Evolutionary conservation across 2,888 invertebrate species (phyloP).

Genomic region (Glyphotaelius pellucidus): DNA sequence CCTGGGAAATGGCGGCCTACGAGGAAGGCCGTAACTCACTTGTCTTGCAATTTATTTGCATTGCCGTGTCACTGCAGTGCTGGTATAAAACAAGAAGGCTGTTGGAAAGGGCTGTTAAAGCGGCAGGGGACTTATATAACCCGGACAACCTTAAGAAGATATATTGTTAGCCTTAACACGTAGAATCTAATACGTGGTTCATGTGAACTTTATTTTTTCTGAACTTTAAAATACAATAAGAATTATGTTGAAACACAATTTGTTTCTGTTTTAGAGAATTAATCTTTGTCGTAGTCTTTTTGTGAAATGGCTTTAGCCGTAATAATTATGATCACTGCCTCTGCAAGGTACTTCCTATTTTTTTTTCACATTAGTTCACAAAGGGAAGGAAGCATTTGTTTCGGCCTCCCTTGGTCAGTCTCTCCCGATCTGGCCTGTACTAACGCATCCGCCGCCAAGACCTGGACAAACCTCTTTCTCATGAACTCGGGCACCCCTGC

Average conservation of each 20-base stretch:
- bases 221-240: neutral
- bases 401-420: no score
- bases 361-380: no score
- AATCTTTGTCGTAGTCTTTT: neutral
- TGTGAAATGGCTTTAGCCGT: no score
- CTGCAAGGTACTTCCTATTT: no score
- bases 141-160: neutral
- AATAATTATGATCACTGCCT: no score
- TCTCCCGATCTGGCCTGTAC: no score
- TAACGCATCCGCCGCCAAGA: no score
- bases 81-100: neutral
- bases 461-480: no score
- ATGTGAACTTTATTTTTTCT: neutral
- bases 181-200: neutral
- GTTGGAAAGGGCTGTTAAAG: neutral
- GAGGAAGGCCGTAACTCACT: conserved; percentile 3
- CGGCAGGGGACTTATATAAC: neutral
- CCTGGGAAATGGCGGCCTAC: neutral
- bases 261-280: no score
- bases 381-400: no score
- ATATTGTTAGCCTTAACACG: neutral
- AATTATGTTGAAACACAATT: no score
- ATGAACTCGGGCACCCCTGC: no score
- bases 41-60: conserved; percentile 26
- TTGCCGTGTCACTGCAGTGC: neutral